These are phyloP conservation scores for Scomber japonicus DNA, from an alignment of 2,113 vertebrate species.

Conservation along the genomic window DNA sequence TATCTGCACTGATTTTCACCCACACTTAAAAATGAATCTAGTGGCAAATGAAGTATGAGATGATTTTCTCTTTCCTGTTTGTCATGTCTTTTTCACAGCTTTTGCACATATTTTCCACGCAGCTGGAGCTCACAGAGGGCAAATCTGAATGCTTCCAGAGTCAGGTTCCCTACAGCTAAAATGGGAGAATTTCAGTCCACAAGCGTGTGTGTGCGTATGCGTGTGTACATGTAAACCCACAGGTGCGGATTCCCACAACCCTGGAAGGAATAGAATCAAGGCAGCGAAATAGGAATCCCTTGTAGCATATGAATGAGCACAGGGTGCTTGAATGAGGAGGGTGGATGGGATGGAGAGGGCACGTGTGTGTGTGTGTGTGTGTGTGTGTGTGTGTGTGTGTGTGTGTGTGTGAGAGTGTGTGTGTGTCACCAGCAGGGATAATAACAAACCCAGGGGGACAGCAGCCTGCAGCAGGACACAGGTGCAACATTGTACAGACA, in stretches of 20 bases:
- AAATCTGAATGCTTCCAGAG: conserved; percentile 64
- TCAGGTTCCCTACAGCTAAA: conserved; percentile 61
- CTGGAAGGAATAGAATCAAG: conserved; percentile 64
- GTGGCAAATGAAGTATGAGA: conserved; percentile 40
- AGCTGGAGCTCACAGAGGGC: conserved; percentile 54
- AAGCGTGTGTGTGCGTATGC: conserved; percentile 21
- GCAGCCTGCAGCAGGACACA: conserved; percentile 53
- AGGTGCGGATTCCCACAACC: conserved; percentile 63
- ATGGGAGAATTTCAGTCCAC: conserved; percentile 45
- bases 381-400: not conserved
- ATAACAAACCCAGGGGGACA: conserved; percentile 38
- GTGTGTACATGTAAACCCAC: conserved; percentile 31
- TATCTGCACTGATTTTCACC: conserved; percentile 19
- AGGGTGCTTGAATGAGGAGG: conserved; percentile 39
- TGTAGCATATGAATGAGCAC: conserved; percentile 69
- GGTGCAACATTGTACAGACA: conserved; percentile 53
- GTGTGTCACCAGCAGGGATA: conserved; percentile 24
- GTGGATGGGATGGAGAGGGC: conserved; percentile 22
- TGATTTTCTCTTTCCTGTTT: conserved; percentile 50
- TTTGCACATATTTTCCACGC: conserved; percentile 61
- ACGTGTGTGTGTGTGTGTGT: not conserved
- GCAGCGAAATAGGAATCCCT: conserved; percentile 63
- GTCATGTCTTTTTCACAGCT: conserved; percentile 36
- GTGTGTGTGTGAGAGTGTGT: conserved; percentile 1
- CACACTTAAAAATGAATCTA: conserved; percentile 24